Base-by-base conservation (phyloP, 2,113 vertebrate genomes). In the Oxyruncus cristatus region DNA sequence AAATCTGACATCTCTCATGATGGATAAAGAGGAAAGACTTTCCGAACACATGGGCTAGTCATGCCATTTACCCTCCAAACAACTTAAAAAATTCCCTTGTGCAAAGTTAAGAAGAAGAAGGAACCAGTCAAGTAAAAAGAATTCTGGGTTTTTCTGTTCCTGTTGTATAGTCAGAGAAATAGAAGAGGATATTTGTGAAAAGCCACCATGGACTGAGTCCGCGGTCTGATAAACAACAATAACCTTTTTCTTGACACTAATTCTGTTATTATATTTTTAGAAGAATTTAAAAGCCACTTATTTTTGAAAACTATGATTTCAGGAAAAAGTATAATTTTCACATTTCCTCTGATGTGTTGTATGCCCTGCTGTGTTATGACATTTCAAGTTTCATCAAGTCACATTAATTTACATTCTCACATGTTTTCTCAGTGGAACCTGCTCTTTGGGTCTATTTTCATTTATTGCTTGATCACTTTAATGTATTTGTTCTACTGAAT, bases 281-380 rank as follows among this genome's bases (percentile, higher is more conserved):
- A 89, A 91, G 87, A 87, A 81, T 91, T 76, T 94, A 88, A 96
- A 96, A 95, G 92, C 85, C 94, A 95, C 95, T 97, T 95, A 80
- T 80, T 95, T 96, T 89, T 88, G 47, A 71, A 94, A 74, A 89
- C 56, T 92, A 33, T 72, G 95, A 88, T 95, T 90, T 85, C 59
- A 94, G 76, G 85, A 87, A 95, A 96, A 97, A 95, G 95, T 93
- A 92, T 97, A 97, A 97, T 97, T 97, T 97, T 97, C 95, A 95
- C 95, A 97, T 97, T 97, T 95, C 82, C 92, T 97, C 93, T 96
- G 95, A 94, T 97, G 96, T 94, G 85, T 93, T 85, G 77, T 39
- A 72, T 93, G 75, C 91, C 97, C 97, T 91, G 93, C 96, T 97
- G 97, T 94, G 97, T 96, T 97, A 96, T 96, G 95, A 96, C 96